phyloP scores from a whole-genome alignment of 2,888 invertebrate genomes.

The Bibio marci region DNA sequence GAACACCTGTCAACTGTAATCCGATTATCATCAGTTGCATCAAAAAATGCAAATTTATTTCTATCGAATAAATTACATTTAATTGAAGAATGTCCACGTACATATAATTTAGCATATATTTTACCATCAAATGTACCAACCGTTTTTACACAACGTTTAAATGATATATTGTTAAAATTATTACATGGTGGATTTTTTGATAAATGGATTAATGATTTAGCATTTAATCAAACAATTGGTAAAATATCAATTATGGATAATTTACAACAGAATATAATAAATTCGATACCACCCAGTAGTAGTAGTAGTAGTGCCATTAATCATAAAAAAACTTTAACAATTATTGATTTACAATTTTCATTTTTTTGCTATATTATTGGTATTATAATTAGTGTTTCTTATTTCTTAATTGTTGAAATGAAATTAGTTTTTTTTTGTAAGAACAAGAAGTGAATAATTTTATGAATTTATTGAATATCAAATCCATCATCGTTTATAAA shows the following conservation, averaged over 20 bases:
- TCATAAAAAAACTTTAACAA: constrained; percentile 21
- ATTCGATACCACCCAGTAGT: not conserved
- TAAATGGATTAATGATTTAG: constrained; percentile 23
- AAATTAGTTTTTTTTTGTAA: too few species aligned
- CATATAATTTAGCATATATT: constrained; percentile 24
- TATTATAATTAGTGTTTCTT: constrained; percentile 12
- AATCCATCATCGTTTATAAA: too few species aligned
- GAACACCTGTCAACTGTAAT: constrained; percentile 22
- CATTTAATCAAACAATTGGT: constrained; percentile 17
- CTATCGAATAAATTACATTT: constrained; percentile 21
- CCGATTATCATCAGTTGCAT: constrained; percentile 18
- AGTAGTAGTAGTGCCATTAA: too few species aligned
- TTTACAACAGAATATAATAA: constrained; percentile 11
- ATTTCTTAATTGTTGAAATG: too few species aligned
- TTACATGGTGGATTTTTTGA: constrained; percentile 21
- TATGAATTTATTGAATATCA: too few species aligned
- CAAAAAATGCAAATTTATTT: constrained; percentile 20
- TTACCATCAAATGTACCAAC: constrained; percentile 21
- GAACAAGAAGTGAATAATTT: too few species aligned
- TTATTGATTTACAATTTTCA: constrained; percentile 24
- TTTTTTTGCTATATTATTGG: constrained; percentile 23
- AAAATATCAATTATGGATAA: constrained; percentile 6
- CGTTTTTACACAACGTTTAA: constrained; percentile 19
- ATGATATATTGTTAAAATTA: constrained; percentile 19
- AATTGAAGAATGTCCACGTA: constrained; percentile 27